Percentiles rank a stretch among this genome's conserved stretches.
Conservation (phyloP, 2,113 vertebrate species). For the Urocitellus parryii region DNA sequence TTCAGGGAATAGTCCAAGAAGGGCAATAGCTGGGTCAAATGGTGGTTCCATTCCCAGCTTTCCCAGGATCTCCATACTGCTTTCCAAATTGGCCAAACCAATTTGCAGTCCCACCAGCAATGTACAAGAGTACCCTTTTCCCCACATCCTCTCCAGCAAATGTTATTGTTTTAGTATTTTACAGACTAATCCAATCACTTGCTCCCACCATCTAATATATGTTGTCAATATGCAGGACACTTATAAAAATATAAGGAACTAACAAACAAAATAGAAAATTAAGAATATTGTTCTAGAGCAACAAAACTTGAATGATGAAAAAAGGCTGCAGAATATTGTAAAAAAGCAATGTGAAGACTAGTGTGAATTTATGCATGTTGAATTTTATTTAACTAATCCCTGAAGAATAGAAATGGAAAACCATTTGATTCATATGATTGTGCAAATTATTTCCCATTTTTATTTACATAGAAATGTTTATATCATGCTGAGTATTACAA, state of each 20-base stretch:
- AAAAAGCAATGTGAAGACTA: not conserved
- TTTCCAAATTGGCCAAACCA: too few species aligned
- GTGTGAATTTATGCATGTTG: not conserved
- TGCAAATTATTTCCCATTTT: too few species aligned
- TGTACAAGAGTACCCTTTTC: too few species aligned
- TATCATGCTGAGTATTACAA: too few species aligned
- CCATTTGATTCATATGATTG: not conserved
- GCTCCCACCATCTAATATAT: not conserved
- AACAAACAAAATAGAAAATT: conserved; percentile 33
- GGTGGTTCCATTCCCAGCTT: too few species aligned
- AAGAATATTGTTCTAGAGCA: not conserved
- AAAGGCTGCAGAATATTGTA: not conserved
- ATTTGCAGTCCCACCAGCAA: too few species aligned
- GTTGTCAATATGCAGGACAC: not conserved
- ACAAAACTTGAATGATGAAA: not conserved
- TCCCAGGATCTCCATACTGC: too few species aligned
- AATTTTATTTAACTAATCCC: conserved; percentile 6
- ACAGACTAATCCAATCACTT: not conserved
- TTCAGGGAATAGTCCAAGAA: too few species aligned
- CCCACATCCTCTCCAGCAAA: too few species aligned
- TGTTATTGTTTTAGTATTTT: not conserved
- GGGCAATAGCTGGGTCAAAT: too few species aligned
- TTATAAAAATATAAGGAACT: not conserved
- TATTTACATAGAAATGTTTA: too few species aligned
- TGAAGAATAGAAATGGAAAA: conserved; percentile 2